Conservation (phyloP, 2,888 invertebrate genomes). For the Himalopsyche anomala region DNA sequence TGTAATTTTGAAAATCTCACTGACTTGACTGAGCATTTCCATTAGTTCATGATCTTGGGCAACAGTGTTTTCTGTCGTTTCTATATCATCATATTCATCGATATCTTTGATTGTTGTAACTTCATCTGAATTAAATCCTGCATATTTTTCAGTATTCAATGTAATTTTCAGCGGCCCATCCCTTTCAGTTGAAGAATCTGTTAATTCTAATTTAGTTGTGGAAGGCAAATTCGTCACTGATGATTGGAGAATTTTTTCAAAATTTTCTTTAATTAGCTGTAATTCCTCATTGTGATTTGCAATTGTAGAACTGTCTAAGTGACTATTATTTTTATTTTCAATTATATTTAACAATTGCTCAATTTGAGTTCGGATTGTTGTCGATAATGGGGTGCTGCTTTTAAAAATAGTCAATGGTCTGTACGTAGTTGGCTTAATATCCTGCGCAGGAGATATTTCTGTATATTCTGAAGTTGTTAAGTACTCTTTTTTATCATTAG, state of each 20-base stretch:
- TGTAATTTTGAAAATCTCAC: constrained; percentile 61
- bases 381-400: constrained; percentile 30
- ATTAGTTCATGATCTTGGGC: constrained; percentile 63
- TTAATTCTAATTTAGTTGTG: not conserved
- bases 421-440: constrained; percentile 56
- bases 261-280: constrained; percentile 5
- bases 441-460: constrained; percentile 35
- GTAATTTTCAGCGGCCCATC: constrained; percentile 49
- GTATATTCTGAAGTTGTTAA: constrained; percentile 24
- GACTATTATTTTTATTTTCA: constrained; percentile 47
- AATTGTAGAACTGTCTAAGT: constrained; percentile 23
- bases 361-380: constrained; percentile 5
- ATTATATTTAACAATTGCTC: constrained; percentile 34
- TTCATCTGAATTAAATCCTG: not conserved
- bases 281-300: constrained; percentile 32
- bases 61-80: constrained; percentile 41
- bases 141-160: constrained; percentile 50
- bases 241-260: constrained; percentile 12
- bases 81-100: constrained; percentile 46
- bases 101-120: constrained; percentile 39
- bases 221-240: not conserved
- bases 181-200: constrained; percentile 28
- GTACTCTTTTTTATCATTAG: constrained; percentile 42
- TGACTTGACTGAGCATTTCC: constrained; percentile 64
- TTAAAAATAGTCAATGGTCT: constrained; percentile 47